Percentiles rank a stretch among this genome's conserved stretches.
Evolutionary conservation across 2,797 vertebrate genomes (phyloP).

Genomic region (Mormyrus proboscirostris): DNA sequence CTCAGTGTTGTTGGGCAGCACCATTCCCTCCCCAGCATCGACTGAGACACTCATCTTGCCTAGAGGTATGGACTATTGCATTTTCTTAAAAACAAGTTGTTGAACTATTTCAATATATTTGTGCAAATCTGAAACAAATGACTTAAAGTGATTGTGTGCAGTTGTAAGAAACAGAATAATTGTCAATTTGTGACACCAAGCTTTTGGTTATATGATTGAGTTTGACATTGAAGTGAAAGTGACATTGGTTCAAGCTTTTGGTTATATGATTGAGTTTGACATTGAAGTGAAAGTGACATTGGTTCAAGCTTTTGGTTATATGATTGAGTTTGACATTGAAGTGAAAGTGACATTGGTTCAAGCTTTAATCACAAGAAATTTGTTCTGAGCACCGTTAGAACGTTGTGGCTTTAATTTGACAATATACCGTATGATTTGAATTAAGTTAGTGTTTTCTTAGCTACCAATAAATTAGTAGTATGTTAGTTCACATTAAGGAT

Average conservation of each 20-base stretch:
- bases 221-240: neutral
- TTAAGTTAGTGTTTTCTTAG: neutral
- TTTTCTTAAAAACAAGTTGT: neutral
- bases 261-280: neutral
- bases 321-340: neutral
- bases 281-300: neutral
- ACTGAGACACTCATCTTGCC: slow-evolving; percentile 15
- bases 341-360: neutral
- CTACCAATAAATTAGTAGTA: neutral
- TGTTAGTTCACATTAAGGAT: neutral
- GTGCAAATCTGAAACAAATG: neutral
- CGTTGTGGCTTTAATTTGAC: neutral
- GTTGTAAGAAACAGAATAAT: neutral
- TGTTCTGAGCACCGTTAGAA: neutral
- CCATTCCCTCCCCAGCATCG: slow-evolving; percentile 25
- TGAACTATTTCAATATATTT: neutral
- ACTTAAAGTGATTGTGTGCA: neutral
- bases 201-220: neutral
- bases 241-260: neutral
- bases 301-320: neutral
- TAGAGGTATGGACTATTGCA: slow-evolving; percentile 41
- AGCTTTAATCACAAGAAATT: neutral
- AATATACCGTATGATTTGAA: neutral
- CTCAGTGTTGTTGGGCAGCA: slow-evolving; percentile 41
- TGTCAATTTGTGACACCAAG: neutral